A percentile compares a stretch with the other conserved stretches of the same genome.
These are phyloP conservation scores for Platyrinchus mystaceus DNA, from an alignment of 2,797 vertebrate species.

Conservation along the genomic window DNA sequence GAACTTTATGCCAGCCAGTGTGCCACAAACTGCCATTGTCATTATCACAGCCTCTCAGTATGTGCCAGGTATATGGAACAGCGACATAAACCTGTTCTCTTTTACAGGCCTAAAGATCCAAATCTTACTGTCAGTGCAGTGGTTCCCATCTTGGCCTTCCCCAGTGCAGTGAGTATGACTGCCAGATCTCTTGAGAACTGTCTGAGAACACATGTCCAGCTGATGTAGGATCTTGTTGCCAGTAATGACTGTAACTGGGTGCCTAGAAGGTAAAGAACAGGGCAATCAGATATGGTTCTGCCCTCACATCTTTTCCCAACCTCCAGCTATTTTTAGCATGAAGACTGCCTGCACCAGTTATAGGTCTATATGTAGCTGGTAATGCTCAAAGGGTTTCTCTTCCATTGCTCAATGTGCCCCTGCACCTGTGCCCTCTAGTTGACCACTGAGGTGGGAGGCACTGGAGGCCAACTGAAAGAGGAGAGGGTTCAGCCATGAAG, in stretches of 20 bases:
- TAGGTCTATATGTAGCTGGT: neutral
- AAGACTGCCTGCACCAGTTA: neutral
- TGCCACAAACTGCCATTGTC: neutral
- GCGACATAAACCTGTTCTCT: neutral
- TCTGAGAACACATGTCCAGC: neutral
- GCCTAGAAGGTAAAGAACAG: neutral
- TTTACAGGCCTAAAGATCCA: slow-evolving; percentile 59
- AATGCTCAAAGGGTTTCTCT: neutral
- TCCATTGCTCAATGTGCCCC: neutral
- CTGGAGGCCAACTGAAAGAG: neutral
- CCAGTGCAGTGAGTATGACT: slow-evolving; percentile 69
- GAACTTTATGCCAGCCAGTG: neutral
- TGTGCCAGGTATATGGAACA: neutral
- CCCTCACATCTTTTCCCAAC: neutral
- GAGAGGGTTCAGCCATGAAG: neutral
- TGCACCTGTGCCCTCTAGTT: neutral
- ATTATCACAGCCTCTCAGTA: neutral
- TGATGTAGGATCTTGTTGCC: neutral
- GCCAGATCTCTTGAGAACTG: neutral
- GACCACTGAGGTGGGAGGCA: neutral
- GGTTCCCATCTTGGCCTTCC: slow-evolving; percentile 62
- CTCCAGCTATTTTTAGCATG: neutral
- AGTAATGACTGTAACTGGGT: neutral
- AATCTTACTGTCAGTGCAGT: slow-evolving; percentile 63
- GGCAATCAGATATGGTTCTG: neutral